These are phyloP conservation scores for Tragelaphus oryx DNA, from an alignment of 2,797 vertebrate genomes.

Conservation along the genomic window DNA sequence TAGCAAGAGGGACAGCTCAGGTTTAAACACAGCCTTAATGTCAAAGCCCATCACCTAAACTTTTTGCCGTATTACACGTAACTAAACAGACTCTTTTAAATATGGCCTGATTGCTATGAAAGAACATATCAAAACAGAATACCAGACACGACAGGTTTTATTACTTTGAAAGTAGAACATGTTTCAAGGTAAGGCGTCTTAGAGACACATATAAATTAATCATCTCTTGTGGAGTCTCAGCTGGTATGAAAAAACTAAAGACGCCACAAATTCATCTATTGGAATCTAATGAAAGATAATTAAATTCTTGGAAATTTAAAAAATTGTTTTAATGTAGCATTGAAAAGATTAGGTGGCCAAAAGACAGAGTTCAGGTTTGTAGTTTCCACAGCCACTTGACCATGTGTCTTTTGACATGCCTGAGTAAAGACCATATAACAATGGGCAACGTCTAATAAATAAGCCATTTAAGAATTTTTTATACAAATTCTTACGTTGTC, in stretches of 20 bases:
- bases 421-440: background rate
- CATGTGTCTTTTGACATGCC: background rate
- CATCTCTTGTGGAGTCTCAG: background rate
- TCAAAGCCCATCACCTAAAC: no score
- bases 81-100: background rate
- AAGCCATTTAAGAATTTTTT: background rate
- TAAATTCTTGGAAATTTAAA: background rate
- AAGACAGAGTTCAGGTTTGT: background rate
- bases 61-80: background rate
- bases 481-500: background rate
- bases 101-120: background rate
- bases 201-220: background rate
- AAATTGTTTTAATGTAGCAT: background rate
- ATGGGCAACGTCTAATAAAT: background rate
- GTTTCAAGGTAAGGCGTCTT: background rate
- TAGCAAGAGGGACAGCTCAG: background rate
- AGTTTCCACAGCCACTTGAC: background rate
- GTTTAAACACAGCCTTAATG: background rate
- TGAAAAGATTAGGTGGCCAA: background rate
- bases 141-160: background rate
- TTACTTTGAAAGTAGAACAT: background rate
- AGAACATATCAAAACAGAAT: background rate
- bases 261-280: background rate
- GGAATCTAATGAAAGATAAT: background rate
- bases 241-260: background rate